Evolutionary conservation across 30 jellyfish, hydroid and myxozoan genomes (phyloP), one percentile per base, ranked within the genome.

Genomic region (Pelagia noctiluca): DNA sequence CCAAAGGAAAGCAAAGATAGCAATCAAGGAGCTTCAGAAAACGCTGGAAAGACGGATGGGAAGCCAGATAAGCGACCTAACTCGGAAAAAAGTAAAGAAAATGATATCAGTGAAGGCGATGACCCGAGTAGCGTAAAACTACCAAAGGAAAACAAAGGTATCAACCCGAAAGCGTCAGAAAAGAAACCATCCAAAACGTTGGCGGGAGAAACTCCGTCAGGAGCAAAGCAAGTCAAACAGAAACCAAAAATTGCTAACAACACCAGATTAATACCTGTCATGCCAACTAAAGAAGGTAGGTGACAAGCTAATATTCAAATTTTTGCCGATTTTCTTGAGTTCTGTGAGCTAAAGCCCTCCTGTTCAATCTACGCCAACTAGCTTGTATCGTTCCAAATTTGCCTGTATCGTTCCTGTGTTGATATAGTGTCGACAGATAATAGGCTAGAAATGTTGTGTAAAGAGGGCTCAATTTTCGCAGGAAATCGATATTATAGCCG

Each of bases 191-290:
- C 89, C 22, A 83, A 83, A 32, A 61, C 82, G 11, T 5, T 71
- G 74, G 33, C 74, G 32, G 86, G 87, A 24, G 87, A 71, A 64
- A 83, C 86, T 23, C 74, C 61, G 19, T 83, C 93, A 28, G 93
- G 93, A 25, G 93, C 86, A 8, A 71, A 71, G 30, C 93, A 83
- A 46, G 87, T 36, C 12, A 23, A 35, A 13, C 23, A 32, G 61
- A 32, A 29, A 52, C 76, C 77, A 48, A 82, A 70, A 30, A 69
- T 68, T 36, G 2, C 71, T 48, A 16, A 80, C 13, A 26, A 62
- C 10, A 82, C 74, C 18, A 73, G 35, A 50, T 3, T 73, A 30
- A 62, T 28, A 29, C 69, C 83, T 0, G 2, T 19, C 4, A 1
- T 66, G 18, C 77, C 74, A n/a, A 22, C 78, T 22, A 30, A 26